Evolutionary conservation across 2,113 vertebrate species (phyloP).

Genomic region (Pogonocichla stellata): DNA sequence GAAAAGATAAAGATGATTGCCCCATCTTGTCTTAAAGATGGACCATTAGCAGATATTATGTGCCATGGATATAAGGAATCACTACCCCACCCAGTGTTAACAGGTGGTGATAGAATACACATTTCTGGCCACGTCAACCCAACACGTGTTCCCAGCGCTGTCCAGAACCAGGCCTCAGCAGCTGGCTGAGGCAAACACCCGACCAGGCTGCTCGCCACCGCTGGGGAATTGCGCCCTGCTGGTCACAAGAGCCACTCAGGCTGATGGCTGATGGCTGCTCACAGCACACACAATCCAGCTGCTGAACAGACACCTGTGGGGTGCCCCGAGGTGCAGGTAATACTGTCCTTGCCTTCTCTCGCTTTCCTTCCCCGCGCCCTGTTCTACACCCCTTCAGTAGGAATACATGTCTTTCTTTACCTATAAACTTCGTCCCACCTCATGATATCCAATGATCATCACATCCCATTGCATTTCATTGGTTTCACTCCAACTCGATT

Average conservation of each 20-base stretch:
- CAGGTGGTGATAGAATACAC: too few relatives aligned
- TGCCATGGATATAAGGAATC: too few relatives aligned
- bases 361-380: rapidly evolving
- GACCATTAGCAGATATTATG: too few relatives aligned
- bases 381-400: neutral
- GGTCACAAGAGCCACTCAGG: rapidly evolving
- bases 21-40: too few relatives aligned
- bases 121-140: too few relatives aligned
- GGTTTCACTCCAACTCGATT: rapidly evolving
- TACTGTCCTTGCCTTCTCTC: too few relatives aligned
- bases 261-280: neutral
- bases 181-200: rapidly evolving
- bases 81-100: too few relatives aligned
- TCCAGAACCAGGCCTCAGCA: neutral
- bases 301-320: rapidly evolving
- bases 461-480: neutral
- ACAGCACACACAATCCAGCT: rapidly evolving
- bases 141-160: too few relatives aligned
- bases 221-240: too few relatives aligned
- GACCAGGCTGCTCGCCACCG: neutral
- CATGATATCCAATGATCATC: neutral
- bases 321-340: neutral
- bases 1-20: too few relatives aligned
- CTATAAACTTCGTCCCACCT: neutral
- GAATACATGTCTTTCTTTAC: neutral